Percentiles rank a stretch among this genome's conserved stretches.
These are phyloP conservation scores for Tretioscincus oriximinensis DNA, from an alignment of 2,113 vertebrate genomes.

Conservation along the genomic window DNA sequence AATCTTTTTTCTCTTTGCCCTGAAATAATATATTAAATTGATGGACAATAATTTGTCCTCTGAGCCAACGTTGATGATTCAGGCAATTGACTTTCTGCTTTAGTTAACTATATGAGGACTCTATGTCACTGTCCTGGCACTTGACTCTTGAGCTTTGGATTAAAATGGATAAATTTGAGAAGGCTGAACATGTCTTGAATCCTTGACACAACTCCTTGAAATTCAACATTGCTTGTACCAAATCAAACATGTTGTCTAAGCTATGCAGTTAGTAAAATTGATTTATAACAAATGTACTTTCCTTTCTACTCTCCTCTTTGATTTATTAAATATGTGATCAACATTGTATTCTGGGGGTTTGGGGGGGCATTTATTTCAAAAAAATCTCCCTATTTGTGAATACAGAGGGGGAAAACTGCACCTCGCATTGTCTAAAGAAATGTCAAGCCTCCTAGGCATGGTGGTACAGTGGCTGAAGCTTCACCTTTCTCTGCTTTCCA, in stretches of 20 bases:
- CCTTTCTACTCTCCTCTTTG: not conserved
- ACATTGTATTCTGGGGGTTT: not conserved
- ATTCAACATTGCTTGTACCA: not conserved
- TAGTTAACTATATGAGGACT: not conserved
- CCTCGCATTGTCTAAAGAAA: too few species aligned
- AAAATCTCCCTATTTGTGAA: too few species aligned
- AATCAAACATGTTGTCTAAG: not conserved
- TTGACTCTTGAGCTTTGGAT: constrained; percentile 5
- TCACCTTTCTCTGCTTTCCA: too few species aligned
- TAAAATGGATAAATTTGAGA: not conserved
- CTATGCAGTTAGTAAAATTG: not conserved
- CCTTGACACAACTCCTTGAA: not conserved
- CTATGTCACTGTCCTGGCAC: not conserved
- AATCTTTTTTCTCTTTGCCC: not conserved
- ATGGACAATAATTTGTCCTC: not conserved
- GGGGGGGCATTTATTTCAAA: too few species aligned
- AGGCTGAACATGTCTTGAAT: not conserved
- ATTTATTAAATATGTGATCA: not conserved
- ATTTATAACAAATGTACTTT: not conserved
- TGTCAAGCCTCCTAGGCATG: too few species aligned
- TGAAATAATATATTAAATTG: not conserved
- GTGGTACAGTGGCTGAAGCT: too few species aligned
- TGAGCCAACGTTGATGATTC: not conserved
- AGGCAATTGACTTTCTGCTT: not conserved
- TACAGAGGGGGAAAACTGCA: too few species aligned